Base-by-base conservation (phyloP, 1,140 invertebrate species). In the Aphidius gifuensis region DNA sequence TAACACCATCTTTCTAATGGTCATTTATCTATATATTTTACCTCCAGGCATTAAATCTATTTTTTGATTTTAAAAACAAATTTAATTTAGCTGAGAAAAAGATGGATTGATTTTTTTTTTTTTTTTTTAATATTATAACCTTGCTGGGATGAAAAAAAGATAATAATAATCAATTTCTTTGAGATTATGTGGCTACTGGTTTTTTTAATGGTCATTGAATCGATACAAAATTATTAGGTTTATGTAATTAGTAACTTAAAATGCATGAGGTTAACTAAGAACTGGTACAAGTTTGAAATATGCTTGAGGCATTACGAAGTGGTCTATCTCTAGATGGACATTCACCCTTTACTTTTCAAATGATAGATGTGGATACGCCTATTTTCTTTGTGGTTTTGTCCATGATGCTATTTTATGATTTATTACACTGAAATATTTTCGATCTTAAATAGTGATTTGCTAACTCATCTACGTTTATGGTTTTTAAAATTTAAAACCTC, bases 351-450 rank as follows among this genome's bases (percentile, higher is more conserved):
- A 56, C 53, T n/a, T 32, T 40, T 45, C 39, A 57, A 53, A 62
- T 62, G 53, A 62, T 62, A 57, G 60, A 48, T 62, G 53, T n/a
- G 44, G 38, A 56, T 44, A 62, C 60, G 60, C 60, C 60, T 62
- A 62, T 53, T 62, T 53, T 38, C 49, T 32, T 32, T 32, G 23
- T 32, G 23, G 60, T 54, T 39, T 60, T 49, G 48, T 62, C 53
- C 60, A 53, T 62, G 53, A 56, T 62, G 51, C 55, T 57, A 55
- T 39, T 45, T 32, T 5, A 62, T 62, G 53, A 62, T 62, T 62
- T 62, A 62, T 38, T 51, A 62, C 53, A 9, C 44, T 47, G 54
- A 11, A 46, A 32, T 48, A 58, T 38, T 21, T 58, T 53, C 5
- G 51, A 53, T 53, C 32, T 53, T 53, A 38, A 9, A 23, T 40